Evolutionary conservation across 2,113 vertebrate species (phyloP).

Genomic region (Dendropsophus ebraccatus): DNA sequence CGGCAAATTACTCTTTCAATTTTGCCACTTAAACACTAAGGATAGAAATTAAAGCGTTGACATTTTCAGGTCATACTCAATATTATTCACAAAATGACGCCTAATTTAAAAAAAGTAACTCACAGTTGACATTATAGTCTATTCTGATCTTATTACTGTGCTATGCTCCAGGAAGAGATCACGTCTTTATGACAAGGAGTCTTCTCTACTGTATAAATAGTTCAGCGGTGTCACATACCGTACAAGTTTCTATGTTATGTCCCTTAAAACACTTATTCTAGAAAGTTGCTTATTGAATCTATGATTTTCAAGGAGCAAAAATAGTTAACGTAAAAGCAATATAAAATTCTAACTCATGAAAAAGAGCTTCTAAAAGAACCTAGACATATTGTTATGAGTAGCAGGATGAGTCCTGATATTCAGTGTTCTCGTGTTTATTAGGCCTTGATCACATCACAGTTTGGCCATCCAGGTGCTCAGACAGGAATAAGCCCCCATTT

Average conservation of each 20-base stretch:
- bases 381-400: too few species aligned
- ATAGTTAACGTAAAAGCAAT: not conserved
- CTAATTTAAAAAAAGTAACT: constrained; percentile 40
- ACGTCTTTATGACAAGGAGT: constrained; percentile 15
- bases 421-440: too few species aligned
- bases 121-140: constrained; percentile 28
- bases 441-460: too few species aligned
- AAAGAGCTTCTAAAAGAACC: too few species aligned
- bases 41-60: constrained; percentile 43
- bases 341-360: not conserved
- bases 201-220: not conserved
- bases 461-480: too few species aligned
- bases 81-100: constrained; percentile 43
- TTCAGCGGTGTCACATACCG: not conserved
- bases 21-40: constrained; percentile 43
- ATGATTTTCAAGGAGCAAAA: not conserved
- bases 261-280: not conserved
- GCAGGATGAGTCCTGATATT: too few species aligned
- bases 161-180: constrained; percentile 12
- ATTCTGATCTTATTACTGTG: constrained; percentile 25
- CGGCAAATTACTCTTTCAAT: constrained; percentile 34
- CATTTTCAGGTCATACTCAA: constrained; percentile 43
- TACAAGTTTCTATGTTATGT: not conserved
- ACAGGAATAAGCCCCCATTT: too few species aligned
- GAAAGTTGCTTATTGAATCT: not conserved